These are phyloP conservation scores for Asobara japonica DNA, from an alignment of 1,140 invertebrate species.

Conservation along the genomic window DNA sequence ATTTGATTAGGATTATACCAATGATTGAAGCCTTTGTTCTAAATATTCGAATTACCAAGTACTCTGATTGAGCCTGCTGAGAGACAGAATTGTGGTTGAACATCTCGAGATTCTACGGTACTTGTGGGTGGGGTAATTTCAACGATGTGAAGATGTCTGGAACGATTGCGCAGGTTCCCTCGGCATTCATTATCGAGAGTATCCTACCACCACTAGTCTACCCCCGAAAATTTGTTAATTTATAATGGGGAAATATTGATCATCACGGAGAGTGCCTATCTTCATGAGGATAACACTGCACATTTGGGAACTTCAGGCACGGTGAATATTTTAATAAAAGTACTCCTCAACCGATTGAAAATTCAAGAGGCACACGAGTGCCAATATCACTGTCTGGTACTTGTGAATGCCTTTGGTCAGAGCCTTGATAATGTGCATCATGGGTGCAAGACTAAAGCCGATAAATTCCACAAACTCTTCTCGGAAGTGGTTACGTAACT, in stretches of 20 bases:
- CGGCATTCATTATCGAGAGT: background rate
- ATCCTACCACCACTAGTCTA: background rate
- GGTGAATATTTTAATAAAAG: background rate
- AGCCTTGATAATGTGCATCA: background rate
- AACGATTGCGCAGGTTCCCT: background rate
- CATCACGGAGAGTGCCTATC: background rate
- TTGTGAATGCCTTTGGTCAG: background rate
- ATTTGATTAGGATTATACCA: constrained; percentile 60
- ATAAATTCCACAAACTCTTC: background rate
- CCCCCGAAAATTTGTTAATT: background rate
- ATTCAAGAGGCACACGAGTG: background rate
- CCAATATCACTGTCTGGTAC: background rate
- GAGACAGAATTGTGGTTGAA: background rate
- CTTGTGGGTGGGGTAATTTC: background rate
- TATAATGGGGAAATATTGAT: background rate
- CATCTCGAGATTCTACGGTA: background rate
- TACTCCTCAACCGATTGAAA: background rate
- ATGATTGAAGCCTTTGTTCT: constrained; percentile 55
- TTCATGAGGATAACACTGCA: background rate
- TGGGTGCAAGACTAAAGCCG: background rate
- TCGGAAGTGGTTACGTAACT: background rate
- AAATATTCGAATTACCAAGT: constrained; percentile 20
- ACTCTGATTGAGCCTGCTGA: background rate
- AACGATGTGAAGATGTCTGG: background rate
- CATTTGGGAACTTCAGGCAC: background rate